Percentiles rank a stretch among this genome's conserved stretches.
These are phyloP conservation scores for Rotaria sp. DNA, from an alignment of 2,888 invertebrate genomes.

Conservation along the genomic window DNA sequence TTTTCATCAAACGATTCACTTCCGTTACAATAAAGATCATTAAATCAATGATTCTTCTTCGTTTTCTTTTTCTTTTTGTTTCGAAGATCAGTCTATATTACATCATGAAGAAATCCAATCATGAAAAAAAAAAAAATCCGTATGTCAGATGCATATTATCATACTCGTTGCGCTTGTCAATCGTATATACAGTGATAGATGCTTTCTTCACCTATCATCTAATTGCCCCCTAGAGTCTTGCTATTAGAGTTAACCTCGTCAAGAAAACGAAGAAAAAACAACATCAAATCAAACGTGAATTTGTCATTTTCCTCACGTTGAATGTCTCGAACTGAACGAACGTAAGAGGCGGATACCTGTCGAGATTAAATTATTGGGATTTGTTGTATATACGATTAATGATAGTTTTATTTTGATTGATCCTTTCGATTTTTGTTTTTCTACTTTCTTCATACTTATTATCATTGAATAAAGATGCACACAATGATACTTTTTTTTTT, in stretches of 20 bases:
- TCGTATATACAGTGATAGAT: background rate
- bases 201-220: constrained; percentile 19
- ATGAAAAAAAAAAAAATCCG: background rate
- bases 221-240: background rate
- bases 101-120: background rate
- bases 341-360: background rate
- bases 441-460: background rate
- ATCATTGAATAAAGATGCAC: constrained; percentile 7
- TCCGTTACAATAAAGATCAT: constrained; percentile 2
- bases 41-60: background rate
- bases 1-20: background rate
- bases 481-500: background rate
- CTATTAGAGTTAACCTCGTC: constrained; percentile 22
- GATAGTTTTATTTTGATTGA: constrained; percentile 18
- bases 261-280: background rate
- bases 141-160: background rate
- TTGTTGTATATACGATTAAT: background rate
- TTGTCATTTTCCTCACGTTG: background rate
- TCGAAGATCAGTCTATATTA: background rate
- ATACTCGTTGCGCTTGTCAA: constrained; percentile 18
- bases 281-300: constrained; percentile 18
- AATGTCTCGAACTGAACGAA: background rate
- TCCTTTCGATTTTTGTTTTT: background rate
- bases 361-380: constrained; percentile 18
- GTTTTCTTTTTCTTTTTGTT: background rate